A percentile compares a stretch with the other conserved stretches of the same genome.
These are phyloP conservation scores for Antigone vipio DNA, from an alignment of 2,113 vertebrate species.

Conservation along the genomic window DNA sequence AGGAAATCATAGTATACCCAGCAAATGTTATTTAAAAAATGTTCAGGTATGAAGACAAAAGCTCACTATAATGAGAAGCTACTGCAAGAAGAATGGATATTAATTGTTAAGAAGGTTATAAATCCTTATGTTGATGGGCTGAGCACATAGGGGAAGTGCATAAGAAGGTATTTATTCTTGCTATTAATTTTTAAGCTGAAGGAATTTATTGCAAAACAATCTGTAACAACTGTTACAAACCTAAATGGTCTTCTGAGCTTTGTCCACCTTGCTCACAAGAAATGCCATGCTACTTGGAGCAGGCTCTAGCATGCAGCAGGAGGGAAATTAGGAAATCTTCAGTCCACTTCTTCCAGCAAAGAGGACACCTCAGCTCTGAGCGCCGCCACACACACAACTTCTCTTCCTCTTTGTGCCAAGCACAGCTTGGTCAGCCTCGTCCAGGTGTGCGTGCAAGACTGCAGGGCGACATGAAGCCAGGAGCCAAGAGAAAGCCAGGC, in stretches of 20 bases:
- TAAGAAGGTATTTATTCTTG: constrained; percentile 11
- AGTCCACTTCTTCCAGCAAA: background rate
- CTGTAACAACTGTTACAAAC: background rate
- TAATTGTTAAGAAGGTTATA: constrained; percentile 41
- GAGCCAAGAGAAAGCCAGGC: background rate
- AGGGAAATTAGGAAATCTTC: background rate
- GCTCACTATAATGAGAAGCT: background rate
- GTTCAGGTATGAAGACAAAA: background rate
- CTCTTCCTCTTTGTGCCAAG: background rate
- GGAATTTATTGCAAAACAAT: background rate
- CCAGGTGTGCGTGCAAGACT: background rate
- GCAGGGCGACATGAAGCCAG: rapidly evolving
- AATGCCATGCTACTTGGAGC: background rate
- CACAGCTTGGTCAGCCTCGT: background rate
- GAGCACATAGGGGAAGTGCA: background rate
- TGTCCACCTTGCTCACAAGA: background rate
- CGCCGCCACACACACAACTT: rapidly evolving
- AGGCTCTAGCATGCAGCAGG: background rate
- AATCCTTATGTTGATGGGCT: background rate
- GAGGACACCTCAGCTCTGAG: background rate
- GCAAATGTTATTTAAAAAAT: background rate
- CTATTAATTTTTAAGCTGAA: constrained; percentile 14
- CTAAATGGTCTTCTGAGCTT: background rate
- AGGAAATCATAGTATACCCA: background rate
- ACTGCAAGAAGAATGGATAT: constrained; percentile 3